A percentile compares a stretch with the other conserved stretches of the same genome.
These are phyloP conservation scores for Sphaeramia orbicularis DNA, from an alignment of 2,797 vertebrate genomes.

Conservation along the genomic window DNA sequence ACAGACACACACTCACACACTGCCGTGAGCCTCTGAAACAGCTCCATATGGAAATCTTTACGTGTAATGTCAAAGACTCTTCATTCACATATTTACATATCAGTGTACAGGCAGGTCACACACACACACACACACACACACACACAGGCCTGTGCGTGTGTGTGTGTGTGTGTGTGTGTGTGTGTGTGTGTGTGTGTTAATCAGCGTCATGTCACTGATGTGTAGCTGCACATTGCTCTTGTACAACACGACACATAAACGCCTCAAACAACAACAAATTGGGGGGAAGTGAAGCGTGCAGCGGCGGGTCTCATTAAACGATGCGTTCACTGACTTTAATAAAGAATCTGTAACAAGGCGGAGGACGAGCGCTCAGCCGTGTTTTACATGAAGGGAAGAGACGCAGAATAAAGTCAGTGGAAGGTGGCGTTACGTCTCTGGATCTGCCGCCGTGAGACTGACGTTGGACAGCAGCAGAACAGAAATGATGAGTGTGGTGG, in stretches of 20 bases:
- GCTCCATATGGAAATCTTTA: slow-evolving; percentile 59
- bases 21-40: slow-evolving; percentile 28
- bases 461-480: too few species aligned
- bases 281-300: slow-evolving; percentile 2
- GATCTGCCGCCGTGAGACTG: too few species aligned
- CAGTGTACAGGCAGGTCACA: slow-evolving; percentile 6
- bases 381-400: too few species aligned
- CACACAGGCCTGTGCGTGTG: too few species aligned
- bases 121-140: slow-evolving; percentile 4
- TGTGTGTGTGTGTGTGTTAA: too few species aligned
- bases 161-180: slow-evolving; percentile 1
- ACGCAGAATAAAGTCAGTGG: too few species aligned
- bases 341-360: too few species aligned
- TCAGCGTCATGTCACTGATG: not conserved
- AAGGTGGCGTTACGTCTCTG: too few species aligned
- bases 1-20: too few species aligned
- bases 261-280: slow-evolving; percentile 1
- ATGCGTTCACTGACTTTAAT: slow-evolving; percentile 6
- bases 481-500: too few species aligned
- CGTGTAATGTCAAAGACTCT: slow-evolving; percentile 50
- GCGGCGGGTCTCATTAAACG: slow-evolving; percentile 22
- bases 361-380: too few species aligned
- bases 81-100: slow-evolving; percentile 40
- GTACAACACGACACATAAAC: not conserved
- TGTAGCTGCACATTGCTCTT: not conserved